Base-by-base conservation (phyloP, 37 sponge, comb jelly and placozoan genomes). In the Tethya wilhelma region DNA sequence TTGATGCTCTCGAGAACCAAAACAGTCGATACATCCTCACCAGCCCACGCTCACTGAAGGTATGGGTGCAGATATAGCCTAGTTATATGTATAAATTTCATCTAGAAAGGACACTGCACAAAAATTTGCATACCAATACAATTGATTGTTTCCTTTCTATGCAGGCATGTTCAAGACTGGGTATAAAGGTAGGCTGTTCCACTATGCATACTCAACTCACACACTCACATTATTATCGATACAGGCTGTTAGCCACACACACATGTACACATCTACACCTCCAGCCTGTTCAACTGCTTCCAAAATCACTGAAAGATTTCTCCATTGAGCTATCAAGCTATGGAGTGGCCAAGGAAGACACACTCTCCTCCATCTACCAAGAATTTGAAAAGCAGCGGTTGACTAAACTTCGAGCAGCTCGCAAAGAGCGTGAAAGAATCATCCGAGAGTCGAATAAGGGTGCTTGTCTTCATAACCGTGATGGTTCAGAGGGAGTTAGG, bases 101-200 rank as follows among this genome's bases (percentile, higher is more conserved):
- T 60, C n/a, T n/a, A n/a, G n/a, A n/a, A n/a, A n/a, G n/a, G n/a
- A n/a, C n/a, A n/a, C n/a, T n/a, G n/a, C n/a, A n/a, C n/a, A n/a
- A n/a, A n/a, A n/a, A n/a, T n/a, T n/a, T n/a, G n/a, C n/a, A n/a
- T 9, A 14, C 14, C 53, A 19, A 19, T 49, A 19, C 53, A 49
- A 19, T 19, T 49, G 53, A 14, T 49, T 49, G 9, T 49, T 14
- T 60, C 6, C 26, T 44, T 7, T 44, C 25, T n/a, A 41, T 29
- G 38, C 75, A 74, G 75, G 84, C 84, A 44, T 83, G 84, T 64
- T 40, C 56, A 23, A 83, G 64, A 34, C 75, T 83, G 3, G 67
- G 68, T 38, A 74, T 83, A 32, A 83, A 83, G 71, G 84, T 83
- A 56, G n/a, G n/a, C n/a, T n/a, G n/a, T n/a, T n/a, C n/a, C n/a